Conservation (phyloP, 2,113 vertebrate genomes). For the Gulo gulo region DNA sequence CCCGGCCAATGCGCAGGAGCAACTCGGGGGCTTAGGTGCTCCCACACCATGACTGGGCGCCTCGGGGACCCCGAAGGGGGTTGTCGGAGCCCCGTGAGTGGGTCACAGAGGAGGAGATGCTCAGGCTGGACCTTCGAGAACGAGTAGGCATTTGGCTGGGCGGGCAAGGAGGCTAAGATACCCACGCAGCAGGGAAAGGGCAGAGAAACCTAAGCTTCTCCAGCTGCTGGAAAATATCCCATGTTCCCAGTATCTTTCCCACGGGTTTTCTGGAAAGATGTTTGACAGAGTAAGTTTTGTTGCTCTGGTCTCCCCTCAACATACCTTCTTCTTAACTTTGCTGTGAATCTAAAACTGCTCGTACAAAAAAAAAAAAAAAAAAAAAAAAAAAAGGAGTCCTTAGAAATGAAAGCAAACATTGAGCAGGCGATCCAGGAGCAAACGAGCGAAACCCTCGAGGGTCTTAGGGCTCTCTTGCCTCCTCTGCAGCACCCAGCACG, state of each 20-base stretch:
- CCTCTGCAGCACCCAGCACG: accelerated
- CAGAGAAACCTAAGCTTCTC: background rate
- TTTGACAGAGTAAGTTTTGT: background rate
- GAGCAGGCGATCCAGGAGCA: background rate
- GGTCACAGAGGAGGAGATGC: background rate
- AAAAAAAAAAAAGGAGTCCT: background rate
- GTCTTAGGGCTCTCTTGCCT: accelerated
- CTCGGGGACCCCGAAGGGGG: background rate
- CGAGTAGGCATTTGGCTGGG: background rate
- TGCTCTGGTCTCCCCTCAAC: background rate
- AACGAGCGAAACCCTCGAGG: background rate
- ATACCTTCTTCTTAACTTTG: background rate
- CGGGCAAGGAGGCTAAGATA: background rate
- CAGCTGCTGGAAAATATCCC: accelerated
- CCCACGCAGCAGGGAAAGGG: background rate
- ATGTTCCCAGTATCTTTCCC: background rate
- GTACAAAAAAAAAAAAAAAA: background rate
- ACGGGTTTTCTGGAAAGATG: accelerated
- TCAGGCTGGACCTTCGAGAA: background rate
- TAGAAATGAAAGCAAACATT: background rate
- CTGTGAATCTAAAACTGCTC: background rate
- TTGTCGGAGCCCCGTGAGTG: accelerated
- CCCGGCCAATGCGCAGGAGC: accelerated
- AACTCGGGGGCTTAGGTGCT: background rate
- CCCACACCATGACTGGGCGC: background rate